Evolutionary conservation across 2,888 invertebrate genomes (phyloP).

Genomic region (Trichogramma dendrolimi): DNA sequence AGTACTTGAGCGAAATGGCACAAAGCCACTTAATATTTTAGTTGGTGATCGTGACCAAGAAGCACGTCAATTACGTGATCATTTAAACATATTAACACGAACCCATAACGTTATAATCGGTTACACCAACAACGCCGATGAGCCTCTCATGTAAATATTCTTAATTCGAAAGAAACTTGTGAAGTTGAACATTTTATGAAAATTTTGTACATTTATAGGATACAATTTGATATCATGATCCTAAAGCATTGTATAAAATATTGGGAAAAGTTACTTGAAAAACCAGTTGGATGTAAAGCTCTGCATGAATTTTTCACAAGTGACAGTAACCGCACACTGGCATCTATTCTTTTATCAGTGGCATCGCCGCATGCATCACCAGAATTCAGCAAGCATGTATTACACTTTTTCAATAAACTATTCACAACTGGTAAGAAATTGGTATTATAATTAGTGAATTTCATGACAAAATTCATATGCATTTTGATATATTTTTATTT

Average conservation of each 20-base stretch:
- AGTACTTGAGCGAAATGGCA: constrained; percentile 65
- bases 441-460: constrained; percentile 27
- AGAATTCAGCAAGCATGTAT: constrained; percentile 70
- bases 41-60: constrained; percentile 64
- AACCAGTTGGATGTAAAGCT: constrained; percentile 75
- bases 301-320: constrained; percentile 76
- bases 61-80: constrained; percentile 62
- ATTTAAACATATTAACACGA: constrained; percentile 62
- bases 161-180: background rate
- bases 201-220: constrained; percentile 32
- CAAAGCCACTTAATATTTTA: constrained; percentile 62
- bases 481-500: background rate
- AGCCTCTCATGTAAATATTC: constrained; percentile 42
- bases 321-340: constrained; percentile 64
- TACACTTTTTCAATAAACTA: constrained; percentile 75
- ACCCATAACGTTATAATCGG: constrained; percentile 67
- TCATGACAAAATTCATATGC: background rate
- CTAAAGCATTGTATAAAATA: constrained; percentile 71
- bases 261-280: constrained; percentile 81
- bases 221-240: constrained; percentile 60
- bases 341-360: constrained; percentile 75
- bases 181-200: background rate
- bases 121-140: constrained; percentile 54
- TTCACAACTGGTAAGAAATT: constrained; percentile 62
- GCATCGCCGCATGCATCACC: constrained; percentile 69